Conservation (phyloP, 2,888 invertebrate genomes). For the Frankliniella fusca region DNA sequence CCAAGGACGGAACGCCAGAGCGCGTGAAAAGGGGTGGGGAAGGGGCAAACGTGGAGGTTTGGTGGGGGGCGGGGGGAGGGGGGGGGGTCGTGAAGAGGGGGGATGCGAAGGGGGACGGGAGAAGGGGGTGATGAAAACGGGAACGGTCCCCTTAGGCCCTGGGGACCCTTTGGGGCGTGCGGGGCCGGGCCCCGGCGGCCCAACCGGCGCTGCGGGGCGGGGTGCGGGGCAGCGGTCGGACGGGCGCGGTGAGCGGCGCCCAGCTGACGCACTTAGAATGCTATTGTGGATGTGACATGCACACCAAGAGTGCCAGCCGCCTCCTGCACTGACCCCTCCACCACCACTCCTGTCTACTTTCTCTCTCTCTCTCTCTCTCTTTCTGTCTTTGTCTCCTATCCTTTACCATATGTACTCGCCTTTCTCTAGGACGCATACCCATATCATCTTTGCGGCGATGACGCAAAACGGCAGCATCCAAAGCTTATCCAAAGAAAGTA, state of each 20-base stretch:
- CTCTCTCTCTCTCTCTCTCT: too few species aligned
- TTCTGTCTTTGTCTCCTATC: too few species aligned
- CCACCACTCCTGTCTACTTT: background rate
- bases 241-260: background rate
- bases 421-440: too few species aligned
- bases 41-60: too few species aligned
- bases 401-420: too few species aligned
- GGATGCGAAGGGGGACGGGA: background rate
- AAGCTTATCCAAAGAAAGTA: too few species aligned
- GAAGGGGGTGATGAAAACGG: too few species aligned
- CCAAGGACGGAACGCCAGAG: background rate
- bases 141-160: background rate
- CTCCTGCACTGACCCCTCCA: background rate
- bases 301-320: conserved; percentile 1
- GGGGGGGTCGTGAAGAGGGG: background rate
- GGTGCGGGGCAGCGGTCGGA: background rate
- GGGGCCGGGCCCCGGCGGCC: background rate
- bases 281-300: conserved; percentile 26
- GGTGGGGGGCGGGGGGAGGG: too few species aligned
- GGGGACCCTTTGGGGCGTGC: conserved; percentile 8
- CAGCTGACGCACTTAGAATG: conserved; percentile 26
- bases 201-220: background rate
- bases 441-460: too few species aligned
- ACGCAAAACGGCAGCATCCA: too few species aligned
- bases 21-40: background rate